Evolutionary conservation across 2,797 vertebrate species (phyloP).

Genomic region (Falco concolor): DNA sequence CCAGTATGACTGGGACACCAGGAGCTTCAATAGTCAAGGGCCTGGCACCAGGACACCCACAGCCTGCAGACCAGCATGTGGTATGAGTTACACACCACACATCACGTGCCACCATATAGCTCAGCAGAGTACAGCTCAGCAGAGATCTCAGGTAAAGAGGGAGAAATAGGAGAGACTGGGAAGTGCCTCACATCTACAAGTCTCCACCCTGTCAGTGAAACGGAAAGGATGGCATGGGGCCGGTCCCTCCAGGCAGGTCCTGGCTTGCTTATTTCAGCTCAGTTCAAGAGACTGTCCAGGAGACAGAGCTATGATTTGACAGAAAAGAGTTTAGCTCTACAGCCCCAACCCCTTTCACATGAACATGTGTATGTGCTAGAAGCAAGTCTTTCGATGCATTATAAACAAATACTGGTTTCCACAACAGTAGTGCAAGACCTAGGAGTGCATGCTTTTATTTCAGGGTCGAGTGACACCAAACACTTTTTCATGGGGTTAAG

Average conservation of each 20-base stretch:
- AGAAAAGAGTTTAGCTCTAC: background rate
- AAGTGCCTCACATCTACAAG: background rate
- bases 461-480: background rate
- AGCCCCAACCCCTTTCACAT: background rate
- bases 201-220: background rate
- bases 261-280: background rate
- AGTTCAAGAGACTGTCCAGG: background rate
- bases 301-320: background rate
- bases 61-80: background rate
- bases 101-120: background rate
- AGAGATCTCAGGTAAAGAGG: background rate
- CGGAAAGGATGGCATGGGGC: background rate
- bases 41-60: background rate
- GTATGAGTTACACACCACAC: background rate
- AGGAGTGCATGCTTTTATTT: background rate
- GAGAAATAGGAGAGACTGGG: background rate
- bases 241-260: background rate
- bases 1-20: background rate
- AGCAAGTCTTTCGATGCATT: background rate
- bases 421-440: background rate
- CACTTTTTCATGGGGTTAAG: background rate
- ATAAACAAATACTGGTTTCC: background rate
- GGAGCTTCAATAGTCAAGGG: background rate
- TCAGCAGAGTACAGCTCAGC: background rate
- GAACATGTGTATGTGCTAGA: background rate